Base-by-base conservation (phyloP, 2,797 vertebrate species). In the Macrochelys suwanniensis region DNA sequence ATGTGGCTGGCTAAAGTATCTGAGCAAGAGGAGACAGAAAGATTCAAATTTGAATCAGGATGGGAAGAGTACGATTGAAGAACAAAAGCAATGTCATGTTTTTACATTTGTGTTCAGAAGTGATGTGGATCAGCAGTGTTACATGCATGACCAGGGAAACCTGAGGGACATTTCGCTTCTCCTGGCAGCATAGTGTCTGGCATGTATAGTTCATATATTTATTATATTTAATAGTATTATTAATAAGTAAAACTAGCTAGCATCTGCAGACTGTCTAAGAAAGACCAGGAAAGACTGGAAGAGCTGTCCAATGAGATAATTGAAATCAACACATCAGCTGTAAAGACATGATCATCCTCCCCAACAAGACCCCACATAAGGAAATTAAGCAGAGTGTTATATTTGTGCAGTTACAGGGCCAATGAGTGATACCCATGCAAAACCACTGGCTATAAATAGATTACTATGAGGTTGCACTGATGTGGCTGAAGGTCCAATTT, bases 21-120 rank as follows among this genome's bases (percentile, higher is more conserved):
- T 42, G 19, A 85, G 2, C 25, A 45, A n/a, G 51, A 53, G 13
- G 2, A 2, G 11, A 49, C 68, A 56, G 21, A 76, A 79, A 65
- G 4, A 79, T 19, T 0, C 12, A 47, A 1, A n/a, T n/a, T 74
- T 42, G n/a, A 16, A 7, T n/a, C 25, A 1, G 12, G 65, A 74
- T 2, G 16, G 2, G 4, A n/a, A 23, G 68, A 5, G 21, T 45
- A 76, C 7, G 83, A 16, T 51, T 13, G 6, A 21, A 84, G 42
- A 88, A 76, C 12, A 84, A 51, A 82, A 89, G 23, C 25, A 49
- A 11, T 28, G 50, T 45, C 42, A 77, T 5, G 50, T 56, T 68
- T 37, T 79, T 37, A 71, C 11, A 87, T 4, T 5, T 13, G 12
- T 26, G 3, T 42, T 82, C 42, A 28, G 17, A 57, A 61, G 77